These are phyloP conservation scores for Danio albolineatus DNA, from an alignment of 2,797 vertebrate genomes.

Conservation along the genomic window DNA sequence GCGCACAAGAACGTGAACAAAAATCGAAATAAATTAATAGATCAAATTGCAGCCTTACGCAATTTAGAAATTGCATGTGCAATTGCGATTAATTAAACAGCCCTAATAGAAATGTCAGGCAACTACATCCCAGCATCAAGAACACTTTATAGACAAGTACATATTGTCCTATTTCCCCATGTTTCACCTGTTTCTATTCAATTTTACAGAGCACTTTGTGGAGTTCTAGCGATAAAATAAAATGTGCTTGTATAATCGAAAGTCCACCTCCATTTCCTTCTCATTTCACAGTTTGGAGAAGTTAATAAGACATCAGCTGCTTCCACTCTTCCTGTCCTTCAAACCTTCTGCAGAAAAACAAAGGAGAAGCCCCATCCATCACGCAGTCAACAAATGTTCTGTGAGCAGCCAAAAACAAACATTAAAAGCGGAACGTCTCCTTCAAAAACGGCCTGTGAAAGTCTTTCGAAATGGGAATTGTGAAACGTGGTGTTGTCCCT, in stretches of 20 bases:
- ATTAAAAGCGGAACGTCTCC: slow-evolving; percentile 58
- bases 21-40: no score
- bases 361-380: slow-evolving; percentile 29
- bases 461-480: slow-evolving; percentile 58
- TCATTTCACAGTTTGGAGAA: slow-evolving; percentile 62
- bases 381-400: slow-evolving; percentile 38
- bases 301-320: slow-evolving; percentile 39
- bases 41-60: no score
- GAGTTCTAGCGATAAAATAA: not conserved
- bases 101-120: no score
- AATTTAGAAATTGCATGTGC: no score
- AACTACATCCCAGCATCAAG: not conserved
- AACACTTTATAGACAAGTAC: no score
- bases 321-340: slow-evolving; percentile 10
- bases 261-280: slow-evolving; percentile 61
- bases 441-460: slow-evolving; percentile 51
- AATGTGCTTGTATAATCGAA: slow-evolving; percentile 69
- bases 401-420: slow-evolving; percentile 30
- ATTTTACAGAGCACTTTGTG: not conserved
- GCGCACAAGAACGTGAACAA: no score
- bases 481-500: slow-evolving; percentile 43
- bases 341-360: not conserved
- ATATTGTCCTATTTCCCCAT: not conserved
- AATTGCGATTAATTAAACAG: no score
- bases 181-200: not conserved